A percentile compares a stretch with the other conserved stretches of the same genome.
Conservation (phyloP, 2,888 invertebrate species). For the Acronicta aceris region DNA sequence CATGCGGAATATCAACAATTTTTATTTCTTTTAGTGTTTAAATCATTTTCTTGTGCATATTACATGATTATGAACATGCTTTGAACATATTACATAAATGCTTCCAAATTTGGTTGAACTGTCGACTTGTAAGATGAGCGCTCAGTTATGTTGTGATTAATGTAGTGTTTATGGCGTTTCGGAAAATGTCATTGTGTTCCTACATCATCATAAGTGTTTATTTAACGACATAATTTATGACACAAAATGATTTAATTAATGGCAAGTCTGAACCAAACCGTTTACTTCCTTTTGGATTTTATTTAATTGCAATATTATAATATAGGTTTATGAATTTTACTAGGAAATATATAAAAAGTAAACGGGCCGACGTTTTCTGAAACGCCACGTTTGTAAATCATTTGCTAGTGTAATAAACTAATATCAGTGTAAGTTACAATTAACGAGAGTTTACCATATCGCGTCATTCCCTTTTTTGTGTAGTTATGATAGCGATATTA, state of each 20-base stretch:
- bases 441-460: slow-evolving; percentile 69
- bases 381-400: slow-evolving; percentile 42
- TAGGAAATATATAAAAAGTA: not conserved
- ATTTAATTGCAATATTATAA: not conserved
- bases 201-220: slow-evolving; percentile 14
- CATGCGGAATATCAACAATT: slow-evolving; percentile 4
- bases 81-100: slow-evolving; percentile 17
- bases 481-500: slow-evolving; percentile 82
- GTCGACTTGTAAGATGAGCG: slow-evolving; percentile 32
- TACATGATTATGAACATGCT: slow-evolving; percentile 6
- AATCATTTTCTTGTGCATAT: not conserved
- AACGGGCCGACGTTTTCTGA: slow-evolving; percentile 23
- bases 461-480: slow-evolving; percentile 82
- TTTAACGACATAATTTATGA: too few species aligned
- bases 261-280: not conserved
- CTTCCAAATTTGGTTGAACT: slow-evolving; percentile 12
- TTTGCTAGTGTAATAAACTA: slow-evolving; percentile 46
- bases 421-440: slow-evolving; percentile 49
- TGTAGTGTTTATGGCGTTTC: slow-evolving; percentile 39
- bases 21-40: not conserved
- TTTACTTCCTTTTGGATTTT: not conserved
- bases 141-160: slow-evolving; percentile 57
- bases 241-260: slow-evolving; percentile 21
- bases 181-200: slow-evolving; percentile 35
- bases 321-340: not conserved